These are phyloP conservation scores for Cheilosia variabilis DNA, from an alignment of 2,888 invertebrate species.

Conservation along the genomic window DNA sequence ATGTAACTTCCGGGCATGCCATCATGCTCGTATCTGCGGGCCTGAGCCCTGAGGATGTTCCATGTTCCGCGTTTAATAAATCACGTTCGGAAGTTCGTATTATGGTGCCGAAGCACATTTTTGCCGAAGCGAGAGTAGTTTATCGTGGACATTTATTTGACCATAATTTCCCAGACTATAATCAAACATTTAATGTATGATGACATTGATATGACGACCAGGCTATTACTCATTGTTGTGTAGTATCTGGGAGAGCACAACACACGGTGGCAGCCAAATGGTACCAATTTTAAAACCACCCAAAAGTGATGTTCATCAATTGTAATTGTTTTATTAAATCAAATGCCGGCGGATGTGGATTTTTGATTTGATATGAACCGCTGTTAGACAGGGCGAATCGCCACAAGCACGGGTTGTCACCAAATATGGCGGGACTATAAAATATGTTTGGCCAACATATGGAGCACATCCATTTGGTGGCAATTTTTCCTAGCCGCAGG, in stretches of 20 bases:
- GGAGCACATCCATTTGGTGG: neutral
- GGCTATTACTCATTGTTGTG: constrained; percentile 26
- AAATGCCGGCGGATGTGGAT: constrained; percentile 62
- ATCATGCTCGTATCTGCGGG: neutral
- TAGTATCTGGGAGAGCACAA: neutral
- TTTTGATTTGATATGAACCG: constrained; percentile 46
- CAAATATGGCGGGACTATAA: neutral
- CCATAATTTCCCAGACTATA: constrained; percentile 69
- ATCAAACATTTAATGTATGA: constrained; percentile 65
- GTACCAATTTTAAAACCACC: constrained; percentile 46
- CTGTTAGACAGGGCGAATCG: neutral
- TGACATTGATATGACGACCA: constrained; percentile 61
- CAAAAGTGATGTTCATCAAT: constrained; percentile 51
- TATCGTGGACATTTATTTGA: constrained; percentile 71
- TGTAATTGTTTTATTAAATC: constrained; percentile 70
- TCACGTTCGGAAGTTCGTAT: constrained; percentile 37
- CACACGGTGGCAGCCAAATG: constrained; percentile 4
- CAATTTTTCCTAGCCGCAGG: neutral
- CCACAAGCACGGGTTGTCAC: neutral
- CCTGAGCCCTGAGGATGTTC: constrained; percentile 1
- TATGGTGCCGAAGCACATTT: neutral
- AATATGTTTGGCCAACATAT: neutral
- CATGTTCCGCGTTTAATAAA: constrained; percentile 43
- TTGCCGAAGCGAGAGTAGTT: constrained; percentile 10
- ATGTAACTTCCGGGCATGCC: no score